Percentiles rank a stretch among this genome's conserved stretches.
phyloP scores from a whole-genome alignment of 2,888 invertebrate genomes.

The Acrobasis consociella region DNA sequence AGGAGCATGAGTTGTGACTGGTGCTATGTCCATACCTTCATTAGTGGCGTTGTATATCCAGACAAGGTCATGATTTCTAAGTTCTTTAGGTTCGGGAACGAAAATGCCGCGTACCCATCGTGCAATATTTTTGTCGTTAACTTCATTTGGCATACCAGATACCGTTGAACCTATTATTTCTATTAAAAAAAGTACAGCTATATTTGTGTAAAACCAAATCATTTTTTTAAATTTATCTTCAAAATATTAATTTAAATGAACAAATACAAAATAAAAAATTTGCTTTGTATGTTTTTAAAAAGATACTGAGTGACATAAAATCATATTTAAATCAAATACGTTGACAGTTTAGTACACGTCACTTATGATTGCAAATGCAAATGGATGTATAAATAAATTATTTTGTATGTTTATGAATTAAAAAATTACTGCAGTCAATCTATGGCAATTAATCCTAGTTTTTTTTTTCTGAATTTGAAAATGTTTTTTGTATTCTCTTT shows the following conservation, averaged over 20 bases:
- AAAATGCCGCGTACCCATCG: constrained; percentile 13
- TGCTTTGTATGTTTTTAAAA: not conserved
- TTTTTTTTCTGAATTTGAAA: no score
- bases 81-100: constrained; percentile 7
- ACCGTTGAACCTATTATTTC: not conserved
- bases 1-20: constrained; percentile 6
- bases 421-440: no score
- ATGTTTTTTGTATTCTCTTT: no score
- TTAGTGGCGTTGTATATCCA: constrained; percentile 23
- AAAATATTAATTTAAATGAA: not conserved
- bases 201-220: not conserved
- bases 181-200: not conserved
- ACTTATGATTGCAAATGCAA: no score
- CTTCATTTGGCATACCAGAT: constrained; percentile 1
- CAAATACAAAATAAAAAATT: not conserved
- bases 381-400: no score
- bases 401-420: no score
- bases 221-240: not conserved
- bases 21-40: constrained; percentile 12
- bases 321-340: no score
- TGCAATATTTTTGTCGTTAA: not conserved
- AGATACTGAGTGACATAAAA: no score
- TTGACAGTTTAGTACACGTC: no score
- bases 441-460: no score
- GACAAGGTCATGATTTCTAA: constrained; percentile 14